Evolutionary conservation across 2,113 vertebrate genomes (phyloP).

Genomic region (Carassius auratus): DNA sequence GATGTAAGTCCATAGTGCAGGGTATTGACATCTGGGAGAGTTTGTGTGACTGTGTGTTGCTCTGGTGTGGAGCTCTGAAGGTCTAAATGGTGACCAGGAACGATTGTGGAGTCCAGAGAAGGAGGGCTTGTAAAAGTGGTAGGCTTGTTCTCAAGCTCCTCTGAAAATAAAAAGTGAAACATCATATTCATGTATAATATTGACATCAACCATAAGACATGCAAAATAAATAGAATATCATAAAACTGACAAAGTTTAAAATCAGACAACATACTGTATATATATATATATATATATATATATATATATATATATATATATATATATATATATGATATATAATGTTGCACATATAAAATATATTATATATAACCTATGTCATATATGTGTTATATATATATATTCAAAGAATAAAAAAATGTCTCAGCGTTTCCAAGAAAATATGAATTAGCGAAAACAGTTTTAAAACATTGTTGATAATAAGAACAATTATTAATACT

Average conservation of each 20-base stretch:
- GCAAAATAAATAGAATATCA: background rate
- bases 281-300: no score
- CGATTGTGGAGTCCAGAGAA: constrained; percentile 66
- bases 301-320: no score
- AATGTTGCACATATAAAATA: background rate
- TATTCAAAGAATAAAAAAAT: no score
- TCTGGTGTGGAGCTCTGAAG: constrained; percentile 70
- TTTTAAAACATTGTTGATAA: background rate
- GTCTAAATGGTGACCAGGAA: constrained; percentile 64
- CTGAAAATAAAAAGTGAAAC: constrained; percentile 61
- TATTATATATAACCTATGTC: no score
- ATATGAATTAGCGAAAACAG: no score
- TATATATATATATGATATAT: background rate
- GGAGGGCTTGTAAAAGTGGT: constrained; percentile 65
- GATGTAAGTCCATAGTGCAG: constrained; percentile 67
- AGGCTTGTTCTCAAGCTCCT: constrained; percentile 79
- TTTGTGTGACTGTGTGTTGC: constrained; percentile 59
- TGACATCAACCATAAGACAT: background rate
- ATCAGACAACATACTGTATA: background rate
- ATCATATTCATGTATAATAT: constrained; percentile 50
- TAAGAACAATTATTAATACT: background rate
- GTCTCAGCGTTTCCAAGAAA: background rate
- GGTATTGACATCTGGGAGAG: constrained; percentile 71
- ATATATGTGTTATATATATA: no score
- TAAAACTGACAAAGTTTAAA: background rate